Base-by-base conservation (phyloP, 1,140 invertebrate genomes). In the Achroia grisella region DNA sequence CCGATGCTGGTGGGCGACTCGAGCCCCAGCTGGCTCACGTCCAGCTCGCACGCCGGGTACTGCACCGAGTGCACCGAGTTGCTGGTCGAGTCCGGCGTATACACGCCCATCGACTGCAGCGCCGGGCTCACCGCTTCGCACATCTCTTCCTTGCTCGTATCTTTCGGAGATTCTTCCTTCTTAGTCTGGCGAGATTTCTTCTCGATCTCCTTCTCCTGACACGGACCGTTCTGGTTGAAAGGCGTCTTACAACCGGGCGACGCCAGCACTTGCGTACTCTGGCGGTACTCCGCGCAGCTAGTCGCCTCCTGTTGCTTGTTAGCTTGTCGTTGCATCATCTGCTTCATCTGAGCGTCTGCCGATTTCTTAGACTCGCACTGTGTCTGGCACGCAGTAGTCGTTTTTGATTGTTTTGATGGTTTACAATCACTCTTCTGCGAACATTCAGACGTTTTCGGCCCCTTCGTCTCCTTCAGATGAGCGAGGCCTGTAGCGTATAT, bases 1-100 rank as follows among this genome's bases (percentile, higher is more conserved):
- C 93, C 92, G 44, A 97, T 96, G 12, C 94, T 95, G 0, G 93
- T 92, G 0, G 95, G 95, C 0, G 95, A 96, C 64, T 96, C 94
- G 40, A 97, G 80, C 3, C 93, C 93, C 14, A 96, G 74, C 65
- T 95, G 94, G 55, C 89, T 90, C 0, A 95, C 94, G 75, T 95
- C 94, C 39, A 96, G 80, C 50, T 96, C 94, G 59, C 92, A 95
- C 47, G 91, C 90, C 0, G 90, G 89, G 62, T 94, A 95, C 73
- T 94, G 93, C 47, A 93, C 87, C 30, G 93, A 94, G 53, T 94
- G 93, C 4, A 94, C 93, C 0, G 94, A 95, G 64, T 95, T 94
- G 17, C 93, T 95, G 0, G 92, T 93, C 0, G 93, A 94, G 65
- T 95, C 93, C 0, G 93, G 93, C 0, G 93, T 94, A 54, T 94